Base-by-base conservation (phyloP, 2,797 vertebrate genomes). In the Poecilia wingei region DNA sequence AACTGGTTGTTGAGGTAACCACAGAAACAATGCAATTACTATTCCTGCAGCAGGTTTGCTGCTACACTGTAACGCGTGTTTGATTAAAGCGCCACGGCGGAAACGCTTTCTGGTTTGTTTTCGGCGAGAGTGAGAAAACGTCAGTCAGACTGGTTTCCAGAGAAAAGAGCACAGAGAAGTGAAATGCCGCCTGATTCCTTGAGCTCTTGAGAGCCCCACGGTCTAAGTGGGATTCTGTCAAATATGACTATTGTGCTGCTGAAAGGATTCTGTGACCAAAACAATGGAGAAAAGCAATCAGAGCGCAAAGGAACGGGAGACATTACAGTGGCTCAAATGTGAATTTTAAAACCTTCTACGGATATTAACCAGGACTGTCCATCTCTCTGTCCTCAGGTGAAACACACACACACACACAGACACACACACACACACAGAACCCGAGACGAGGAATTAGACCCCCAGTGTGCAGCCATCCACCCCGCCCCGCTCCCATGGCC, bases 1-100 rank as follows among this genome's bases (percentile, higher is more conserved):
- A 88, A 92, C 87, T 90, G 89, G 74, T 71, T 70, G 78, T n/a
- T 79, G 77, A 83, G 75, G 90, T 90, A 90, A 90, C 89, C 87
- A 92, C 89, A 86, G 89, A 91, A 94, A 93, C 92, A 83, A 89
- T 66, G 81, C 45, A 51, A 92, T 93, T 91, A 85, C 72, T 91
- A 91, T 92, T 90, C 87, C 80, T 86, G 82, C 43, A 59, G 81
- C 77, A 66, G 43, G 78, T 70, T 86, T 79, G 57, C 25, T 45
- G 43, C 66, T 82, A 18, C 28, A 3, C 46, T 49, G 33, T 16
- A 76, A 75, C 55, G 79, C 33, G 36, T 51, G 76, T 33, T 55
- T 46, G 73, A 72, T 80, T 57, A 76, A 64, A 64, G 77, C 57
- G 20, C 20, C 36, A 39, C 36, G 0, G 64, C 72, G 25, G 72